Evolutionary conservation across 1,140 invertebrate genomes (phyloP), one percentile per base, ranked within the genome.

Genomic region (Drosophila littoralis): DNA sequence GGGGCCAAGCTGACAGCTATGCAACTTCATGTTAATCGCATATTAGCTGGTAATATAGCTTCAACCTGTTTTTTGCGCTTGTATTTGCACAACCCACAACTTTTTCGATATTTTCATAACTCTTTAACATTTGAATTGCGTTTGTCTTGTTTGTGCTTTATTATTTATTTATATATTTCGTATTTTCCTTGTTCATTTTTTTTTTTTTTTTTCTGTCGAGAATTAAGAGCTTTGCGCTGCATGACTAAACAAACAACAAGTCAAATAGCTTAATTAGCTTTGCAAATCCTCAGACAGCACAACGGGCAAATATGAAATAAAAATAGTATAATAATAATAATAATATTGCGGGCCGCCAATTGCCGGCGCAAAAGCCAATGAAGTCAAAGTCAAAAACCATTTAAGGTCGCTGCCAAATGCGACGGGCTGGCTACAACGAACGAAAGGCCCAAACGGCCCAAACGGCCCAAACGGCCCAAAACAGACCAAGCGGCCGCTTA

Each of bases 371-470:
- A 61, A 80, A 77, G 51, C 58, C 63, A 64, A 75, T 58, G 61
- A 68, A 85, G 64, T 81, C 82, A 82, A 86, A 86, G 79, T 81
- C 79, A 88, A 81, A 86, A 81, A 82, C 68, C 70, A 82, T 88
- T 86, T 86, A 88, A 86, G 82, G 82, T 88, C 82, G 79, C 59
- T 59, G 64, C 46, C 51, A 8, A 63, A 55, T 28, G 22, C 22
- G 22, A 28, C 54, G 22, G 22, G 22, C 22, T 22, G 22, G 22
- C 22, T 22, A 3, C 3, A 22, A 22, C 22, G 50, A 38, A 67
- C 15, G 43, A 58, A 58, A 51, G 48, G 45, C 55, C 43, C 42
- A 50, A 42, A 43, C 17, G 36, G 28, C 6, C 17, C 28, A 22
- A 10, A 17, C n/a, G 48, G 45, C 55, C 43, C 42, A 50, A 42